Evolutionary conservation across 2,888 invertebrate genomes (phyloP), one percentile per base, ranked within the genome.

Genomic region (Trimorus sp.): DNA sequence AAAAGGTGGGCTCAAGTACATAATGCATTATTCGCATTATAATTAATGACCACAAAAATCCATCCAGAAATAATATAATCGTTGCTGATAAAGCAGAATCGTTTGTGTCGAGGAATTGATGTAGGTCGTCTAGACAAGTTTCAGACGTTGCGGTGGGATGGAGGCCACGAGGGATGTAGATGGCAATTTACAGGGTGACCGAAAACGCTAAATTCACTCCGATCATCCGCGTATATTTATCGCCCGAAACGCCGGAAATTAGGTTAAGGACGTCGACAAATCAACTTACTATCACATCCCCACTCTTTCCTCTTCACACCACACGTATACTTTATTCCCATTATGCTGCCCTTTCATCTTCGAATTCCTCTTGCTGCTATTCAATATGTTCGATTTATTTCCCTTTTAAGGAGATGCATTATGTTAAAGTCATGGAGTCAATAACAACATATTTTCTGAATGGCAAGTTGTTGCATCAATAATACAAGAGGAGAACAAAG

Each of bases 191-290:
- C 68, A 75, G 75, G 68, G 53, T 75, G 68, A 75, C 75, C 60
- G 68, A 53, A 68, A 66, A 68, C 45, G 68, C 68, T 68, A 75
- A 75, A 75, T 75, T 60, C 75, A 14, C 53, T 16, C 26, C 42
- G 51, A 49, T 49, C 40, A 58, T 59, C 45, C 65, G 65, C 58
- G 68, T 75, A 68, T 60, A 66, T 68, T 75, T 68, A 70, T 82
- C 71, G 60, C 74, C 69, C 69, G 36, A 63, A 51, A 63, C 48
- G 42, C 14, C 48, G 51, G 38, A 71, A 56, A 88, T 83, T 87
- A 82, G 86, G 86, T 87, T 87, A 86, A 84, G 84, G 82, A 85
- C 82, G 83, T 83, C 79, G 74, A 76, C 83, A 85, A 87, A 88
- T 87, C 85, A 84, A 77, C 83, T 85, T 84, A 84, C 40, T 60